Evolutionary conservation across 2,888 invertebrate species (phyloP).

Genomic region (Dinocampus coccinellae): DNA sequence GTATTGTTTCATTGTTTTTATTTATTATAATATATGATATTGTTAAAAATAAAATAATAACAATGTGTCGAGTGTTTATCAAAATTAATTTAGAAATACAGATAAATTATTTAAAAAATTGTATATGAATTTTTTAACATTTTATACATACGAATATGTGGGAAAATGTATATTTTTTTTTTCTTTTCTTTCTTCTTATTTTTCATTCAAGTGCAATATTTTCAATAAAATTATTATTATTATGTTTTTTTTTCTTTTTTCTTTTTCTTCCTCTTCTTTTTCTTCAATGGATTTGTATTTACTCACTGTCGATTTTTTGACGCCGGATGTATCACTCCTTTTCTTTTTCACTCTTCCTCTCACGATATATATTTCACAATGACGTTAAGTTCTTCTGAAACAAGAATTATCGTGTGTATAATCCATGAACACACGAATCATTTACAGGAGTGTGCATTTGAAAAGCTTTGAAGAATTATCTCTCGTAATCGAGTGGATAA

Average conservation of each 20-base stretch:
- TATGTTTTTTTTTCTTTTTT: too few species aligned
- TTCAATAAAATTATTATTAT: neutral
- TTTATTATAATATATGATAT: too few species aligned
- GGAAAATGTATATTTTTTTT: neutral
- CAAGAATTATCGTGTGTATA: neutral
- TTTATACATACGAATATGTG: too few species aligned
- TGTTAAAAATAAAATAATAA: too few species aligned
- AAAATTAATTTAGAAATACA: too few species aligned
- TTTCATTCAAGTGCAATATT: neutral
- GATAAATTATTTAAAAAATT: too few species aligned
- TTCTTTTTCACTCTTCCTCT: neutral
- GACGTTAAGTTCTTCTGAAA: neutral
- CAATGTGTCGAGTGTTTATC: too few species aligned
- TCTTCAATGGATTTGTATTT: neutral
- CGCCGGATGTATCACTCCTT: neutral
- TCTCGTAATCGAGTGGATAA: neutral
- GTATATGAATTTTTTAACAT: neutral
- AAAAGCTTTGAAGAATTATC: neutral
- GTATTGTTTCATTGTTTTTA: neutral
- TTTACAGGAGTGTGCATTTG: neutral
- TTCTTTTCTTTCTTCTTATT: neutral
- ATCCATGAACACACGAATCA: neutral
- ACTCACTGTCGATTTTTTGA: neutral
- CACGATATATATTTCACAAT: neutral
- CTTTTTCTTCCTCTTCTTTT: too few species aligned